phyloP scores from a whole-genome alignment of 2,888 invertebrate species.

The Periphyllus acericola region DNA sequence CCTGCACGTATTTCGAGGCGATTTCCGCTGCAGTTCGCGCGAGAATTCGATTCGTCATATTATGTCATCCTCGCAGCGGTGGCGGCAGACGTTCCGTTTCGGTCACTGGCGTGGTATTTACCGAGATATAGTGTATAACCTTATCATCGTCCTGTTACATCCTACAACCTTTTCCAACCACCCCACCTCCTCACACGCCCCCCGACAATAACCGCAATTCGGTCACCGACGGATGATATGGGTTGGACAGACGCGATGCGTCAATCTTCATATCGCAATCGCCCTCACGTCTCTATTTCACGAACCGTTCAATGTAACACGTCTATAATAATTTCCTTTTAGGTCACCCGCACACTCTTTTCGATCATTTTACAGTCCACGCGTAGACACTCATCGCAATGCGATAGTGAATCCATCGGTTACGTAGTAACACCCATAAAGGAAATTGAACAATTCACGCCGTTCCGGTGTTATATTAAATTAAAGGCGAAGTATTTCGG shows the following conservation, averaged over 20 bases:
- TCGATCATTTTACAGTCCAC: background rate
- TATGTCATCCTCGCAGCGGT: background rate
- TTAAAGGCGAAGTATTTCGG: too few species aligned
- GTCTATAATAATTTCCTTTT: slow-evolving; percentile 6
- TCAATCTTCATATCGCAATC: background rate
- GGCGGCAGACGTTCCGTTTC: background rate
- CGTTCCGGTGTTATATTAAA: too few species aligned
- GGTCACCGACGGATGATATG: background rate
- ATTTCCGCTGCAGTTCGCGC: background rate
- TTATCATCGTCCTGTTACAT: background rate
- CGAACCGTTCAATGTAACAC: background rate
- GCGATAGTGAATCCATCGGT: too few species aligned
- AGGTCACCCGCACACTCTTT: background rate
- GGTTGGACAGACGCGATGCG: background rate
- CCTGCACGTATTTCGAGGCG: background rate
- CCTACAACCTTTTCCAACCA: background rate
- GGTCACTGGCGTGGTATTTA: background rate
- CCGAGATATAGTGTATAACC: background rate
- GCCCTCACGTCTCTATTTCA: background rate
- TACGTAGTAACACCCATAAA: too few species aligned
- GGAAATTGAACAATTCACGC: background rate
- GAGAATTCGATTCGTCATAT: background rate
- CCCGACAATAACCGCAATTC: background rate
- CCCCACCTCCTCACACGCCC: background rate
- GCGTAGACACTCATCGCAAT: background rate